Conservation (phyloP, 2,113 vertebrate species). For the Pungitius pungitius region DNA sequence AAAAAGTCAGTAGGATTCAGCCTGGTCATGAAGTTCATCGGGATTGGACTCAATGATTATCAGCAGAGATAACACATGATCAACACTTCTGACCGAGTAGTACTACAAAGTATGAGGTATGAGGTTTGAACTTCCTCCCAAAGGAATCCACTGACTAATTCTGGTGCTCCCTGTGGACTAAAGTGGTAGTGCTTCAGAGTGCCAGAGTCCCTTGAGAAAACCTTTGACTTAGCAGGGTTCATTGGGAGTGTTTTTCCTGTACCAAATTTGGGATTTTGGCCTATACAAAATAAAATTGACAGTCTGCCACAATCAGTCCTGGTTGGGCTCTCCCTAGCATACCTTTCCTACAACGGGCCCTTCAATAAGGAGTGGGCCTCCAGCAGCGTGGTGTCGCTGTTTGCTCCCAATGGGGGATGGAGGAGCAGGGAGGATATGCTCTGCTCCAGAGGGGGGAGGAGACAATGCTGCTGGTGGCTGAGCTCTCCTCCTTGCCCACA, state of each 20-base stretch:
- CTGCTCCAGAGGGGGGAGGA: not conserved
- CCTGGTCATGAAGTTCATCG: not conserved
- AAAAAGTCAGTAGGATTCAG: not conserved
- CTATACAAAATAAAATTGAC: not conserved
- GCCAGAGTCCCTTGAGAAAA: too few relatives aligned
- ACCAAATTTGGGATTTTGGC: too few relatives aligned
- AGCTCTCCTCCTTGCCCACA: not conserved
- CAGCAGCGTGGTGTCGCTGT: not conserved
- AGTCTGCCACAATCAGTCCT: not conserved
- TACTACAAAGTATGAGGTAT: conserved; percentile 10
- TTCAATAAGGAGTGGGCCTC: not conserved
- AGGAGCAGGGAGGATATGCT: not conserved
- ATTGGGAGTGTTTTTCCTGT: too few relatives aligned
- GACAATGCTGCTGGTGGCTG: not conserved
- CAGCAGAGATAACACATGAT: not conserved
- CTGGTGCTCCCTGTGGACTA: too few relatives aligned
- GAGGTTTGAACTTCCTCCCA: conserved; percentile 12
- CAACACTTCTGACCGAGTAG: not conserved
- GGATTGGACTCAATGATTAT: not conserved
- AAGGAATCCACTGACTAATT: not conserved
- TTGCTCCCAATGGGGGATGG: not conserved
- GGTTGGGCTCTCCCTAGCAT: not conserved
- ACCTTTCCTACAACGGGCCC: not conserved
- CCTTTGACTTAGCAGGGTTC: not conserved
- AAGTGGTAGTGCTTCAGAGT: too few relatives aligned